Base-by-base conservation (phyloP, 2,797 vertebrate genomes). In the Scleropages formosus region DNA sequence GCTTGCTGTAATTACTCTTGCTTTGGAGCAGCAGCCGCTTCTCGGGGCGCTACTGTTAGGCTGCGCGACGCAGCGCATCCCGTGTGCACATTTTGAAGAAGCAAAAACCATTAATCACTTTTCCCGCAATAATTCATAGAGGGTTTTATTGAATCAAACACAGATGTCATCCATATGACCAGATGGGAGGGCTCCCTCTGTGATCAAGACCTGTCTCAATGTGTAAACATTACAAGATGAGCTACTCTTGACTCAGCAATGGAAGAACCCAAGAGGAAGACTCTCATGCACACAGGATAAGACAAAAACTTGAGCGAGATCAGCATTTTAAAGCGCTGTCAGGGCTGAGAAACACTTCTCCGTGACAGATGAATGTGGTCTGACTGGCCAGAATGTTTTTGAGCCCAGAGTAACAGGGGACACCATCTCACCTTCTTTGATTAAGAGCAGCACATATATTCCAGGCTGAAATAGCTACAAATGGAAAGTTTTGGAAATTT, bases 111-210 rank as follows among this genome's bases (percentile, higher is more conserved):
- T 64, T 66, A 46, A 67, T 75, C 51, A 56, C 46, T 4, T n/a
- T 67, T 31, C 22, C 27, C 15, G 22, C 27, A 44, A 67, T 67
- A 26, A 60, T 75, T 44, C 16, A 11, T 51, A 59, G 39, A 24
- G 51, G n/a, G 15, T 26, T 59, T 67, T 68, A 66, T 67, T 20
- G 51, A 75, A 67, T 60, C 20, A 44, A 67, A 58, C n/a, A 12
- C 51, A 65, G 18, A n/a, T 56, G 61, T 22, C 20, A 47, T 65
- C 73, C 24, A 56, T 56, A 75, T 39, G 73, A 24, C 10, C 20
- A 49, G 20, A 47, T 15, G 46, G 47, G 47, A n/a, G 8, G 10
- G 47, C 27, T 70, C 24, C 47, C 16, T 56, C 68, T 70, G 15
- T 51, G 22, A 58, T 16, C 53, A 24, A 3, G 24, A 13, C 68